Conservation (phyloP, 1,140 invertebrate species). For the Onthophagus taurus region DNA sequence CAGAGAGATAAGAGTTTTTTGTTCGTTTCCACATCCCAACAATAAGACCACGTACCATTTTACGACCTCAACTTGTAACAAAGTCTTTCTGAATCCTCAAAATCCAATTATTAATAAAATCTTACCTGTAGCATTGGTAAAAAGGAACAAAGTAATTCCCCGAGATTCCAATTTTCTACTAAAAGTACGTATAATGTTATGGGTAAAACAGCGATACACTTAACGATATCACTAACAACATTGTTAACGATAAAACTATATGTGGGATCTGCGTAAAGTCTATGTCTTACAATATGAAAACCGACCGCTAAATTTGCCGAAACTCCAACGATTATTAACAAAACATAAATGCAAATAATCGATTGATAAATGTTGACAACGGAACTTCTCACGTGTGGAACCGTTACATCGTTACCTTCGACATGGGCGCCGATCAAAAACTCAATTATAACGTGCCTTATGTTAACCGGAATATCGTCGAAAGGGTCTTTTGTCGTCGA, state of each 20-base stretch:
- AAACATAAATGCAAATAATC: conserved; percentile 53
- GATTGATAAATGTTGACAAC: conserved; percentile 49
- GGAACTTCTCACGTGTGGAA: conserved; percentile 39
- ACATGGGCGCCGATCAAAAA: conserved; percentile 25
- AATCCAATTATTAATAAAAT: too few relatives aligned
- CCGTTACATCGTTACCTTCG: conserved; percentile 35
- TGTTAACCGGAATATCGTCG: conserved; percentile 21
- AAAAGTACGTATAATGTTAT: conserved; percentile 57
- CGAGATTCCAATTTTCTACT: conserved; percentile 65
- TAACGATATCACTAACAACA: conserved; percentile 56
- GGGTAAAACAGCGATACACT: conserved; percentile 57
- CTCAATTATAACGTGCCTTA: conserved; percentile 25
- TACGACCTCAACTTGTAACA: too few relatives aligned
- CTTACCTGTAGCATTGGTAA: conserved; percentile 62
- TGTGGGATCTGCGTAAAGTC: conserved; percentile 53
- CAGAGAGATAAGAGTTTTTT: too few relatives aligned
- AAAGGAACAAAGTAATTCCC: conserved; percentile 64
- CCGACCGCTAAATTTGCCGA: conserved; percentile 50
- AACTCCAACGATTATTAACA: conserved; percentile 47
- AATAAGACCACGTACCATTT: too few relatives aligned
- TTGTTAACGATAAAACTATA: conserved; percentile 58
- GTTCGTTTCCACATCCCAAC: too few relatives aligned
- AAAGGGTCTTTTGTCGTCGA: conserved; percentile 11
- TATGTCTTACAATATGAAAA: conserved; percentile 47
- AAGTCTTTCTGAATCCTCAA: too few relatives aligned